Conservation (phyloP, 2,888 invertebrate genomes). For the Alentia gelatinosa region DNA sequence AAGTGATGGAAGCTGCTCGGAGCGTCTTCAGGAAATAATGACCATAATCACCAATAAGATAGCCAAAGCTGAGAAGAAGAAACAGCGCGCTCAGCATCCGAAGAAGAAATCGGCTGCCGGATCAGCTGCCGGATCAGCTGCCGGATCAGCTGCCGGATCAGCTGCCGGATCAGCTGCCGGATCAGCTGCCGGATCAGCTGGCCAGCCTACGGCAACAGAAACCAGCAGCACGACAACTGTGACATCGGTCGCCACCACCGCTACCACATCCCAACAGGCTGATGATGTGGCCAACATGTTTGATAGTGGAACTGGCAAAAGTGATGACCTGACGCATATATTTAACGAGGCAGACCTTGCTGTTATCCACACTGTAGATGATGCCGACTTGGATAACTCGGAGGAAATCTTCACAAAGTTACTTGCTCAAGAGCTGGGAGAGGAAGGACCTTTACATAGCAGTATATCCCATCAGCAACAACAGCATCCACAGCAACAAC, state of each 20-base stretch:
- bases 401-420: slow-evolving; percentile 44
- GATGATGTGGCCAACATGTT: slow-evolving; percentile 41
- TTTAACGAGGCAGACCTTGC: slow-evolving; percentile 43
- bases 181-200: no score
- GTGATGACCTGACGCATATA: slow-evolving; percentile 48
- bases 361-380: slow-evolving; percentile 47
- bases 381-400: slow-evolving; percentile 41
- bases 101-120: slow-evolving; percentile 12
- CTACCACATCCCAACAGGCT: not conserved
- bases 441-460: not conserved
- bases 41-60: slow-evolving; percentile 32
- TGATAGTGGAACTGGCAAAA: slow-evolving; percentile 36
- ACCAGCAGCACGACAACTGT: not conserved
- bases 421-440: slow-evolving; percentile 44
- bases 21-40: slow-evolving; percentile 28
- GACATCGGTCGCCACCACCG: not conserved
- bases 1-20: slow-evolving; percentile 44
- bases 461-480: not conserved
- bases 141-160: not conserved
- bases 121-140: not conserved
- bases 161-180: no score
- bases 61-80: slow-evolving; percentile 24
- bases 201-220: no score
- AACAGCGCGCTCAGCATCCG: not conserved
- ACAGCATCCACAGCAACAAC: not conserved